Evolutionary conservation across 2,113 vertebrate species (phyloP).

Genomic region (Triplophysa dalaica): DNA sequence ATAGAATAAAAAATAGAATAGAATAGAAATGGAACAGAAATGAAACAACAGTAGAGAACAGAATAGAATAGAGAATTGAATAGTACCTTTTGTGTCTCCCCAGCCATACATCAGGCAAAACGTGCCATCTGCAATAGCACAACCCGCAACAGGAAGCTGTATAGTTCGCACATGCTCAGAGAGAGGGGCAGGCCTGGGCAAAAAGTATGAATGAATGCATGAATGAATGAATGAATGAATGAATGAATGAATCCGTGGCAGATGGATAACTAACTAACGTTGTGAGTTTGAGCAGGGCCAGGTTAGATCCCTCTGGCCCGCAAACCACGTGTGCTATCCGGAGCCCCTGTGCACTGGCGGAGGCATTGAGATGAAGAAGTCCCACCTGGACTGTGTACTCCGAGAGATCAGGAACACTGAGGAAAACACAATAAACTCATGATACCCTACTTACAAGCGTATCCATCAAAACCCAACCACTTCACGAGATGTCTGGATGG

Average conservation of each 20-base stretch:
- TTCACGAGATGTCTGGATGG: neutral
- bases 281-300: slow-evolving; percentile 88
- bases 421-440: slow-evolving; percentile 28
- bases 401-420: slow-evolving; percentile 86
- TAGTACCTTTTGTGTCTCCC: slow-evolving; percentile 95
- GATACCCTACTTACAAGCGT: neutral
- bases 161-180: slow-evolving; percentile 87
- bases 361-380: slow-evolving; percentile 84
- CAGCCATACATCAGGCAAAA: slow-evolving; percentile 95
- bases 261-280: slow-evolving; percentile 58
- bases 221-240: neutral
- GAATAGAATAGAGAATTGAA: slow-evolving; percentile 38
- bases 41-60: neutral
- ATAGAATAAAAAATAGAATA: neutral
- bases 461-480: neutral
- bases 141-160: slow-evolving; percentile 89
- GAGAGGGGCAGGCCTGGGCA: slow-evolving; percentile 81
- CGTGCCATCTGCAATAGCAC: slow-evolving; percentile 87
- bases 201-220: neutral
- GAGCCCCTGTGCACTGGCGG: slow-evolving; percentile 75
- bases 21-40: neutral
- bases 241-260: neutral
- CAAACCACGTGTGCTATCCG: slow-evolving; percentile 88
- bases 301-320: slow-evolving; percentile 88
- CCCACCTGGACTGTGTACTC: slow-evolving; percentile 92